Percentiles rank a stretch among this genome's conserved stretches.
These are phyloP conservation scores for Lasioglossum oenotherae DNA, from an alignment of 2,888 invertebrate genomes.

Conservation along the genomic window DNA sequence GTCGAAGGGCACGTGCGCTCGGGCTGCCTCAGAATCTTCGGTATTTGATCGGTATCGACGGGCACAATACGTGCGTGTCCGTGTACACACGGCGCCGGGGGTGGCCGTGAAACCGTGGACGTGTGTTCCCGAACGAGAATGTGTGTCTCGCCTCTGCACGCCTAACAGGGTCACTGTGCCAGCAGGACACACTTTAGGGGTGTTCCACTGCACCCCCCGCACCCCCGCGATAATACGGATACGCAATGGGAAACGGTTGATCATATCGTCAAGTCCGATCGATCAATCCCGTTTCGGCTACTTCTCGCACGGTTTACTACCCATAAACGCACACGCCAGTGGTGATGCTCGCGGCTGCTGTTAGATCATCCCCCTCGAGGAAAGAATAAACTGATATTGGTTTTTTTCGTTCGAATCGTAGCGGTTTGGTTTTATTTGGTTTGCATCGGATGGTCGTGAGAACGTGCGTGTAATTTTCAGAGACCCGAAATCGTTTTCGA, in stretches of 20 bases:
- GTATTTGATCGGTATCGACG: constrained; percentile 81
- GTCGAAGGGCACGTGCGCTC: constrained; percentile 70
- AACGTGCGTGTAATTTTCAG: neutral
- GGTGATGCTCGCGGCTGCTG: too few species aligned
- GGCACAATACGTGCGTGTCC: constrained; percentile 72
- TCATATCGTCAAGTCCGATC: constrained; percentile 63
- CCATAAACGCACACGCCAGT: constrained; percentile 61
- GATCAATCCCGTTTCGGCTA: constrained; percentile 57
- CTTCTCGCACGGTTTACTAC: constrained; percentile 59
- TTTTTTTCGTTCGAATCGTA: neutral
- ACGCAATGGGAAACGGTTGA: constrained; percentile 62
- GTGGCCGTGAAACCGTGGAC: constrained; percentile 44
- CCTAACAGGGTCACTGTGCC: constrained; percentile 81
- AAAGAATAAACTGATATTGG: neutral
- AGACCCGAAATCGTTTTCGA: neutral
- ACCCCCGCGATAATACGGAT: constrained; percentile 57
- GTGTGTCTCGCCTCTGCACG: constrained; percentile 62
- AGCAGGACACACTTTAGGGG: constrained; percentile 70
- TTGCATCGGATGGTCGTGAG: neutral
- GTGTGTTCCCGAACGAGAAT: constrained; percentile 68
- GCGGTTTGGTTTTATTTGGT: neutral
- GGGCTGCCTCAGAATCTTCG: constrained; percentile 82
- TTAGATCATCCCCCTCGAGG: neutral
- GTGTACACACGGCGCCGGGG: constrained; percentile 71
- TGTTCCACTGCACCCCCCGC: constrained; percentile 61